Base-by-base conservation (phyloP, 2,888 invertebrate species). In the Leucozona laternaria region DNA sequence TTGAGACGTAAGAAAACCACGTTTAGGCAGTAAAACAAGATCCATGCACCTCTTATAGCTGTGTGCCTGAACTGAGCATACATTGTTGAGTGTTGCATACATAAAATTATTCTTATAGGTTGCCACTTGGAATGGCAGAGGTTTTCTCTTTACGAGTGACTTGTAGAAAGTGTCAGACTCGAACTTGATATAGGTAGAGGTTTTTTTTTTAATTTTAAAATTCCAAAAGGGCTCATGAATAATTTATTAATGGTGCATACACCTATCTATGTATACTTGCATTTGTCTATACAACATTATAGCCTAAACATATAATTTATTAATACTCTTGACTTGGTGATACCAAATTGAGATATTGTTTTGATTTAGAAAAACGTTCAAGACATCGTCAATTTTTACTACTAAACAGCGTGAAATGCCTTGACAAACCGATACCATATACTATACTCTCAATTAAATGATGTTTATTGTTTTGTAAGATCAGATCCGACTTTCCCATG, bases 11-110 rank as follows among this genome's bases (percentile, higher is more conserved):
- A 37, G 48, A 66, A 57, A 57, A 66, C 58, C 72, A 79, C 45
- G 79, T 72, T 71, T 37, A 62, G 50, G 72, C 58, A 37, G 72
- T 73, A n/a, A 66, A 79, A 73, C 79, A 57, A 79, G 72, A 79
- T 79, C 57, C 25, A 72, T 72, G 72, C 43, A 25, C 37, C 15
- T 60, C 58, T 37, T 58, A 28, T 28, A 20, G 31, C 37, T 57
- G 17, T 40, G 37, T 60, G 43, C 25, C 20, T 34, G 34, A 60
- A 25, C 20, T 34, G 34, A 60, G 40, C 60, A 60, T 60, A 60
- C 60, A 40, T 40, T 64, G 62, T 64, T 45, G 48, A 48, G 48
- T 66, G 66, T 17, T 66, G 48, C 66, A 48, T 66, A 34, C 31
- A 34, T 66, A 34, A 66, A 31, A 31, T 66, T 13, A 48, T 66